phyloP scores from a whole-genome alignment of 2,888 invertebrate species.

The Drosophila suboccidentalis region DNA sequence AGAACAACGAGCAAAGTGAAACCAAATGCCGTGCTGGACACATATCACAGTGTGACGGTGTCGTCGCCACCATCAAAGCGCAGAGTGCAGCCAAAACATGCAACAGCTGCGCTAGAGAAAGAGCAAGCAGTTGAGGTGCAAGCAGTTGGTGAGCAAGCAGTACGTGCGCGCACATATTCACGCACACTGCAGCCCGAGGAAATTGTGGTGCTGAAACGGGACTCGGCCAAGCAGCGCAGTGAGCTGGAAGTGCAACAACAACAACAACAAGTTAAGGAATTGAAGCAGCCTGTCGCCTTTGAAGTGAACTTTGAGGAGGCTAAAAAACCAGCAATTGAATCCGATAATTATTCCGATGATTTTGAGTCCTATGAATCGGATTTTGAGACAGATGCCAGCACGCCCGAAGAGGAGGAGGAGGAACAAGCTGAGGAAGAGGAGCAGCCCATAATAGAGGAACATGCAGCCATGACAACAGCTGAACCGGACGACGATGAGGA shows the following conservation, averaged over 20 bases:
- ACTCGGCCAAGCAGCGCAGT: constrained; percentile 66
- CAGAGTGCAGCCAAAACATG: constrained; percentile 56
- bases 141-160: constrained; percentile 9
- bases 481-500: constrained; percentile 57
- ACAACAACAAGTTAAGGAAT: constrained; percentile 11
- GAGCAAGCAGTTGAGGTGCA: constrained; percentile 13
- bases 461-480: not conserved
- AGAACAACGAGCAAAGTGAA: constrained; percentile 61
- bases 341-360: constrained; percentile 86
- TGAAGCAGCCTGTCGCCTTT: constrained; percentile 82
- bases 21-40: constrained; percentile 83
- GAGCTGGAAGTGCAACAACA: constrained; percentile 50
- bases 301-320: constrained; percentile 81
- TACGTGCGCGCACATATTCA: constrained; percentile 57
- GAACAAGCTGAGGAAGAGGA: not conserved
- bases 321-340: constrained; percentile 50
- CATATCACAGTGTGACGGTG: constrained; percentile 85
- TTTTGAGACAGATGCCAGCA: constrained; percentile 85
- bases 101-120: constrained; percentile 1
- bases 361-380: constrained; percentile 88
- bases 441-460: not conserved
- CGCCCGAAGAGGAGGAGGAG: constrained; percentile 48
- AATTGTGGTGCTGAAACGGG: constrained; percentile 75
- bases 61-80: constrained; percentile 84
- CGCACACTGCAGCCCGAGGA: constrained; percentile 82